phyloP scores from a whole-genome alignment of 1,140 invertebrate species.

The Hestina assimilis region DNA sequence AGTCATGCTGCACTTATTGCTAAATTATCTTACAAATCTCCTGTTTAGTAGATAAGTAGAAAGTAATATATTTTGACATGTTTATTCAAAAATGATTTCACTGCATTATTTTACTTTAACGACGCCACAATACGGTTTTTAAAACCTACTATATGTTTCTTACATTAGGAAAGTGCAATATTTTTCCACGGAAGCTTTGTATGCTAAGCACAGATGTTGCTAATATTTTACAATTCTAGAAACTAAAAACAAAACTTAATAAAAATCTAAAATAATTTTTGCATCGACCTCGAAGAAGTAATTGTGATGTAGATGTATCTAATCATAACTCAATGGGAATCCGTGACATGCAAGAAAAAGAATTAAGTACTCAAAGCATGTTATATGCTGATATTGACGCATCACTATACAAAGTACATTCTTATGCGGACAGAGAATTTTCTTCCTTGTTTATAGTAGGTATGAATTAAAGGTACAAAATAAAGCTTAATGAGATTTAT shows the following conservation, averaged over 20 bases:
- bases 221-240: neutral
- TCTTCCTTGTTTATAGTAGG: constrained; percentile 5
- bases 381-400: constrained; percentile 1
- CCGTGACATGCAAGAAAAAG: constrained; percentile 3
- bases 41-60: too few relatives aligned
- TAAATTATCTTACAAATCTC: too few relatives aligned
- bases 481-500: neutral
- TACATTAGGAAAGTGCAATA: too few relatives aligned
- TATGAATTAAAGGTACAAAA: neutral
- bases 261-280: neutral
- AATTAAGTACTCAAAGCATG: constrained; percentile 6
- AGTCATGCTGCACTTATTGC: too few relatives aligned
- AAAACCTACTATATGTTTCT: too few relatives aligned
- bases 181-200: too few relatives aligned
- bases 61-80: too few relatives aligned
- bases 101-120: too few relatives aligned
- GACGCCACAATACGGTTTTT: too few relatives aligned
- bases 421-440: neutral
- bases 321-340: neutral
- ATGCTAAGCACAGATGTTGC: too few relatives aligned
- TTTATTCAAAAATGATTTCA: too few relatives aligned
- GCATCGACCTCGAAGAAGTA: neutral
- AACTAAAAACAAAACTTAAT: neutral
- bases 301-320: neutral
- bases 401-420: constrained; percentile 6